These are phyloP conservation scores for Takifugu ocellatus DNA, from an alignment of 2,797 vertebrate species.

Conservation along the genomic window DNA sequence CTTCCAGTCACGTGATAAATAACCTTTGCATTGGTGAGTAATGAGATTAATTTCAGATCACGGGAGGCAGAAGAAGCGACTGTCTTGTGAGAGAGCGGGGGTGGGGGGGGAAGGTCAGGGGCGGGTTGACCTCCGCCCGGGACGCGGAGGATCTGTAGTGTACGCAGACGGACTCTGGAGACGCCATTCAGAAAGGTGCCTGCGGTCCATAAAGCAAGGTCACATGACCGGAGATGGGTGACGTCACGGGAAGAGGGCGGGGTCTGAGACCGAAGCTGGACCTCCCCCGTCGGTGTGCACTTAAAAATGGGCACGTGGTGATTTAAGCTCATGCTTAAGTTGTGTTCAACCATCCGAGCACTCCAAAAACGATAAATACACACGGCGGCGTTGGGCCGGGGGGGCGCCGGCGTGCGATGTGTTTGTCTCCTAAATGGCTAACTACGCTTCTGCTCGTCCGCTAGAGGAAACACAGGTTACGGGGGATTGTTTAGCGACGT, in stretches of 20 bases:
- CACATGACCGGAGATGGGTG: constrained; percentile 63
- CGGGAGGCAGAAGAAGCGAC: constrained; percentile 55
- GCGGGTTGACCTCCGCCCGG: constrained; percentile 33
- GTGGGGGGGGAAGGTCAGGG: constrained; percentile 36
- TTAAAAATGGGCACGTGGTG: constrained; percentile 88
- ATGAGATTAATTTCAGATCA: constrained; percentile 62
- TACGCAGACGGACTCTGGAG: constrained; percentile 61
- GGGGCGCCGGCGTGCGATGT: constrained; percentile 69
- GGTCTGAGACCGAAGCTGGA: constrained; percentile 32
- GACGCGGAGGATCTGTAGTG: constrained; percentile 64
- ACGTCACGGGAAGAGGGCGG: constrained; percentile 51
- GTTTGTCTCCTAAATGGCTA: constrained; percentile 72
- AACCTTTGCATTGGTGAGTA: constrained; percentile 67
- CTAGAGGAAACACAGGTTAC: constrained; percentile 95
- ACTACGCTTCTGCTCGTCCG: constrained; percentile 84
- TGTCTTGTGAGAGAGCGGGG: constrained; percentile 37
- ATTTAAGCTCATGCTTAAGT: constrained; percentile 98
- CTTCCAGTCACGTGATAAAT: constrained; percentile 64
- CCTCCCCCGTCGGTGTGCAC: constrained; percentile 55
- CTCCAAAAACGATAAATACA: constrained; percentile 99
- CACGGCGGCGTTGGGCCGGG: constrained; percentile 89
- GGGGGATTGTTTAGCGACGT: constrained; percentile 97
- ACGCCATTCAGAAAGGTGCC: constrained; percentile 62
- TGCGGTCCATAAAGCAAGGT: constrained; percentile 66
- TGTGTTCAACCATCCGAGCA: constrained; percentile 99